These are phyloP conservation scores for Apocheima hispidaria DNA, from an alignment of 2,888 invertebrate genomes.

Conservation along the genomic window DNA sequence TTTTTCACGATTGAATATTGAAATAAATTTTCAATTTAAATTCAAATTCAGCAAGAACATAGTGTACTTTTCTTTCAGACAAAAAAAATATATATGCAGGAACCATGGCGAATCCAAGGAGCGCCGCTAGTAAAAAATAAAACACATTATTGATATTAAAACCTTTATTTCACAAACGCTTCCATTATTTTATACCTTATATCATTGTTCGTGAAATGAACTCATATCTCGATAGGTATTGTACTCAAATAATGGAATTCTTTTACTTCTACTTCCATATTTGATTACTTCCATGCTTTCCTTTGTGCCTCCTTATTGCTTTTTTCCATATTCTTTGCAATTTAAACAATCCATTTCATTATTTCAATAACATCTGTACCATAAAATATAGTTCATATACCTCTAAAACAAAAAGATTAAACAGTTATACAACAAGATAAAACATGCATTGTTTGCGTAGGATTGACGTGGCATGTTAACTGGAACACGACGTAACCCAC, in stretches of 20 bases:
- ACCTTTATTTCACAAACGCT: constrained; percentile 16
- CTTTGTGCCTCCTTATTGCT: constrained; percentile 22
- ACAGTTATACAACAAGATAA: constrained; percentile 19
- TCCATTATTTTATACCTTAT: constrained; percentile 14
- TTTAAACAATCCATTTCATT: constrained; percentile 10
- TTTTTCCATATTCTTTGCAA: constrained; percentile 18
- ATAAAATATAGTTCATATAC: constrained; percentile 18
- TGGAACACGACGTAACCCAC: constrained; percentile 17
- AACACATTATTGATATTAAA: constrained; percentile 12
- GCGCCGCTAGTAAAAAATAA: constrained; percentile 1
- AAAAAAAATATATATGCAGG: background rate
- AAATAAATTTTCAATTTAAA: too few relatives aligned
- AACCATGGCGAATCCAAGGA: background rate
- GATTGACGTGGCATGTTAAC: constrained; percentile 5
- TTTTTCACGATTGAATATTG: too few relatives aligned
- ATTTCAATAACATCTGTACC: constrained; percentile 10
- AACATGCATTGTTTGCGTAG: constrained; percentile 13
- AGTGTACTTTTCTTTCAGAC: too few relatives aligned
- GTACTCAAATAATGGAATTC: constrained; percentile 18
- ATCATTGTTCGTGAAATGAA: constrained; percentile 2
- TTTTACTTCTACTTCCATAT: constrained; percentile 20
- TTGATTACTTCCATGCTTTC: constrained; percentile 14
- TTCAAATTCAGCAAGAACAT: too few relatives aligned
- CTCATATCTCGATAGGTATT: constrained; percentile 8
- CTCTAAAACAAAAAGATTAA: constrained; percentile 37